These are phyloP conservation scores for Miniopterus natalensis DNA, from an alignment of 2,113 vertebrate species.

Conservation along the genomic window DNA sequence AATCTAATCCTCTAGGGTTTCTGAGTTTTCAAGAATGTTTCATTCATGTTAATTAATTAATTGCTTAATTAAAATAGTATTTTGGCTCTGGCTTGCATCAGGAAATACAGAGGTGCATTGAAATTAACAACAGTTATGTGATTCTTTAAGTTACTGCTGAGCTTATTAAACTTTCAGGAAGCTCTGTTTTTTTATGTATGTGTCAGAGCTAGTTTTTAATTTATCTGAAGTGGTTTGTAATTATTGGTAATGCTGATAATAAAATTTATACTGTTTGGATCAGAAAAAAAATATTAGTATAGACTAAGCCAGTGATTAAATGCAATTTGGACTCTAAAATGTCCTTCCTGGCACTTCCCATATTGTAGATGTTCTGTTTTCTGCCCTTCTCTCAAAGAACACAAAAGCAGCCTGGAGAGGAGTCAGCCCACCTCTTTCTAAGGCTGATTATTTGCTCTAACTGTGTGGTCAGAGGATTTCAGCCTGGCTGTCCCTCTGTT, in stretches of 20 bases:
- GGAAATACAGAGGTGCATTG: constrained; percentile 67
- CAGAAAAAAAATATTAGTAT: constrained; percentile 26
- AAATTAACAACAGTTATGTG: constrained; percentile 68
- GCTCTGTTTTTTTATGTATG: constrained; percentile 64
- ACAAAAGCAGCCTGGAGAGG: background rate
- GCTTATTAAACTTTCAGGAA: constrained; percentile 71
- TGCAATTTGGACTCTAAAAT: constrained; percentile 23
- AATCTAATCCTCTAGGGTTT: constrained; percentile 61
- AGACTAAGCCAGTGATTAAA: constrained; percentile 33
- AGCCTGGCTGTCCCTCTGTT: background rate
- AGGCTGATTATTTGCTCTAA: background rate
- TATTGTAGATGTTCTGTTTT: background rate
- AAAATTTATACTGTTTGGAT: constrained; percentile 62
- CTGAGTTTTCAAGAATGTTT: constrained; percentile 71
- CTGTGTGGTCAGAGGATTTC: background rate
- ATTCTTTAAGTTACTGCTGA: constrained; percentile 63
- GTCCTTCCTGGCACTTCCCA: background rate
- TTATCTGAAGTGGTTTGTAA: constrained; percentile 70
- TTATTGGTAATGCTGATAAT: constrained; percentile 70
- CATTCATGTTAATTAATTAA: constrained; percentile 77
- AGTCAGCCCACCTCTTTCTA: background rate
- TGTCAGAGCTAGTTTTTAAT: constrained; percentile 76
- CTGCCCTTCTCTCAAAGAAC: background rate
- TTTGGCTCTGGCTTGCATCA: constrained; percentile 61
- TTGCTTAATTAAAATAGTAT: constrained; percentile 76